Conservation (phyloP, 2,113 vertebrate genomes). For the Chlorocebus sabaeus region DNA sequence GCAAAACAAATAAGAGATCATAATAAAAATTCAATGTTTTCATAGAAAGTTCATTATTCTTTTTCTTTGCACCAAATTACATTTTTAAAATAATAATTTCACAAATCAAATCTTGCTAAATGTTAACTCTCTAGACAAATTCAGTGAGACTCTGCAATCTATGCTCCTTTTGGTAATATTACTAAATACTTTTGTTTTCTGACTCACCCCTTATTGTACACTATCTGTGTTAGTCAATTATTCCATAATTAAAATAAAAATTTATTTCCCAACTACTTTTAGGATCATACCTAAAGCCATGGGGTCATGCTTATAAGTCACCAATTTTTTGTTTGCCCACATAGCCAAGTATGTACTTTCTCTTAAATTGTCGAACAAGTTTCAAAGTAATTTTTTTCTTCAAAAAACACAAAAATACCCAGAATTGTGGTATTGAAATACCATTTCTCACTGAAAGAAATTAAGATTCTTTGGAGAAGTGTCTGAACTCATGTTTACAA, state of each 20-base stretch:
- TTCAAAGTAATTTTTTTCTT: not conserved
- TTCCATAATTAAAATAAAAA: not conserved
- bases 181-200: conserved; percentile 1
- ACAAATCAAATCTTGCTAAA: not conserved
- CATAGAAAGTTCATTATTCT: not conserved
- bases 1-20: not conserved
- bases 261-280: not conserved
- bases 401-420: not conserved
- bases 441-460: not conserved
- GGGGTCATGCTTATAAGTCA: not conserved
- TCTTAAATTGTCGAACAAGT: not conserved
- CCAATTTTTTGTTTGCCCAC: not conserved
- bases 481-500: not conserved
- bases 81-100: not conserved
- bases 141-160: not conserved
- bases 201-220: not conserved
- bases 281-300: not conserved
- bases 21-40: not conserved
- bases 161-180: not conserved
- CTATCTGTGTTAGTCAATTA: not conserved
- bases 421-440: not conserved
- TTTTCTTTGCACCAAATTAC: not conserved
- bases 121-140: not conserved
- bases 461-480: not conserved
- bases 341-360: not conserved